A percentile compares a stretch with the other conserved stretches of the same genome.
phyloP scores from a whole-genome alignment of 2,113 vertebrate species.

The Drymodes brunneopygia region DNA sequence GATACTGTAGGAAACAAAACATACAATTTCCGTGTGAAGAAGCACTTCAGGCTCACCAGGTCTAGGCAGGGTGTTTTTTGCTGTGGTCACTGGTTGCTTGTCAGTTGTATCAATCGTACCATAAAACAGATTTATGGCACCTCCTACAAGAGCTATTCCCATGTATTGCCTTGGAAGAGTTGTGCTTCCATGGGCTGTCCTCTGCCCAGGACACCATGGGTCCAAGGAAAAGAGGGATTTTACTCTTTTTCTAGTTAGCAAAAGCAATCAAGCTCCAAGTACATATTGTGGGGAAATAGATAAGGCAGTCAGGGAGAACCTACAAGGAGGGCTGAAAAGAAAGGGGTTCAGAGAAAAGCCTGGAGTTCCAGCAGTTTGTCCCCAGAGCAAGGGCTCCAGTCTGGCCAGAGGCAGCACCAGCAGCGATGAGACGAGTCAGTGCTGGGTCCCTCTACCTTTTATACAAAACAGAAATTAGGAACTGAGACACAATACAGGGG shows the following conservation, averaged over 20 bases:
- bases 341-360: neutral
- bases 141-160: neutral
- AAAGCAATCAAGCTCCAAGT: neutral
- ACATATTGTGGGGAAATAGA: neutral
- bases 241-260: neutral
- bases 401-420: neutral
- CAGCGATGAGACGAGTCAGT: neutral
- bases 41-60: neutral
- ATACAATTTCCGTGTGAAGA: neutral
- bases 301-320: neutral
- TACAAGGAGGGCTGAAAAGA: neutral
- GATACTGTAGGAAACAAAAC: neutral
- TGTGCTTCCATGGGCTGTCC: neutral
- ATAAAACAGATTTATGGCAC: neutral
- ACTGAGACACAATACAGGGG: neutral
- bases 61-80: neutral
- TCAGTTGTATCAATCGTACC: accelerated
- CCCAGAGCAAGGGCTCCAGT: neutral
- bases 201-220: neutral
- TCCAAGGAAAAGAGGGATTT: neutral
- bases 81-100: neutral
- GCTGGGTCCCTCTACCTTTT: neutral
- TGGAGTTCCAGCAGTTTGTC: neutral
- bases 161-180: neutral
- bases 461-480: neutral